Base-by-base conservation (phyloP, 1,140 invertebrate species). In the Cotesia glomerata region DNA sequence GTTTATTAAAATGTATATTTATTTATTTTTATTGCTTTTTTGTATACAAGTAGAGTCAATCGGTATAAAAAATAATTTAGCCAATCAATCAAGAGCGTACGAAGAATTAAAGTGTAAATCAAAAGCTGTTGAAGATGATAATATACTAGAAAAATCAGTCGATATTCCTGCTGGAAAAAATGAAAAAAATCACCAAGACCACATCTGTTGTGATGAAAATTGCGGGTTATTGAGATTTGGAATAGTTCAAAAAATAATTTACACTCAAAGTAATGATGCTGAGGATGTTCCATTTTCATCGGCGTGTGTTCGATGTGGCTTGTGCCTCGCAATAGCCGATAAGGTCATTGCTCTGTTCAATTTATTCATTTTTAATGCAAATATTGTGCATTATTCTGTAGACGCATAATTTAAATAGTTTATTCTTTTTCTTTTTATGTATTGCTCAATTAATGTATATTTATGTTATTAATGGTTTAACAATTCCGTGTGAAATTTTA, bases 221-320 rank as follows among this genome's bases (percentile, higher is more conserved):
- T 84, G 82, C 39, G 75, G 68, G 16, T 32, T 71, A 0, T 62
- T 58, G 0, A 69, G 66, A 1, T 77, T 80, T 18, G 76, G 76
- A 9, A 73, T 81, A 8, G 69, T 82, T 5, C 80, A 80, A 16
- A 81, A 80, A 66, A 82, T 82, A 56, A 69, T 81, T 0, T 79
- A 83, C 62, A 14, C 69, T 69, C 16, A 52, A 45, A n/a, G 13
- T n/a, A 59, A 34, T 2, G 34, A 69, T 65, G 61, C n/a, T 5
- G 9, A 78, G 3, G 66, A 77, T 49, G 61, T 81, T 0, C 70
- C 79, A 63, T 74, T 85, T 13, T 81, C 81, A 4, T 82, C 84
- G 2, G 83, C 78, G 7, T 84, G 83, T 18, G 56, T 85, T 8
- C 78, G 77, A 79, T 85, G 84, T 52, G 77, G 79, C 61, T 77